A percentile compares a stretch with the other conserved stretches of the same genome.
Evolutionary conservation across 2,113 vertebrate species (phyloP).

Genomic region (Erythrocercus mccallii): DNA sequence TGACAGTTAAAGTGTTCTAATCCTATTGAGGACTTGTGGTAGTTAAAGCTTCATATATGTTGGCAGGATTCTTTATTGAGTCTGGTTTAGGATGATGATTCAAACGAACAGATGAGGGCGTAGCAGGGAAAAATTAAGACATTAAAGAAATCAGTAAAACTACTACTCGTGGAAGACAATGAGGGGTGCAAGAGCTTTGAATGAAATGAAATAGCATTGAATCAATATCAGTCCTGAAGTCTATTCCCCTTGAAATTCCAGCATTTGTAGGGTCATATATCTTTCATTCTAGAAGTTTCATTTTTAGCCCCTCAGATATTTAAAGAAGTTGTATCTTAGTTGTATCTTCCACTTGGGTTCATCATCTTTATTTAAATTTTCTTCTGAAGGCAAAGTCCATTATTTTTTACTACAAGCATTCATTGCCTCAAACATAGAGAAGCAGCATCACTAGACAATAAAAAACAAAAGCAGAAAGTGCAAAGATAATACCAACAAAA

Average conservation of each 20-base stretch:
- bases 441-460: not conserved
- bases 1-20: not conserved
- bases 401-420: not conserved
- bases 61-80: not conserved
- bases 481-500: not conserved
- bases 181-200: not conserved
- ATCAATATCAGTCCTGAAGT: not conserved
- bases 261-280: accelerated
- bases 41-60: not conserved
- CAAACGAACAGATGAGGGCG: not conserved
- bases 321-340: not conserved
- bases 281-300: not conserved
- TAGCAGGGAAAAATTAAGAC: not conserved
- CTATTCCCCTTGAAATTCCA: not conserved
- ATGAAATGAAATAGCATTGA: not conserved
- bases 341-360: not conserved
- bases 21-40: not conserved
- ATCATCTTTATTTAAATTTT: not conserved
- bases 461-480: not conserved
- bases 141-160: not conserved
- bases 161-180: not conserved
- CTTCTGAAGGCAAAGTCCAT: not conserved
- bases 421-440: not conserved
- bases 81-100: not conserved
- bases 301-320: not conserved